Conservation (phyloP, 2,888 invertebrate species). For the Troglohyphantes excavatus region DNA sequence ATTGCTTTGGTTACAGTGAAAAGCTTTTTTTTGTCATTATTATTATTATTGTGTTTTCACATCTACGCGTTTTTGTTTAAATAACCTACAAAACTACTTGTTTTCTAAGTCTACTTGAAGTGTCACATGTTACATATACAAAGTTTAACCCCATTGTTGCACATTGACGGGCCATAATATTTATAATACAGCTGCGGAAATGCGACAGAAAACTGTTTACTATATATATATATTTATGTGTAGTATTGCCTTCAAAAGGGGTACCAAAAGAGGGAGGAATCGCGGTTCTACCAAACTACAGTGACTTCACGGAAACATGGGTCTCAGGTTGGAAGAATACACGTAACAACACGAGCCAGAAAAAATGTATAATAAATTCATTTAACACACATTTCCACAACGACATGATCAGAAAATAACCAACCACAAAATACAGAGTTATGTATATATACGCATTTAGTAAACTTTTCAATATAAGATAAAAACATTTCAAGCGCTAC, state of each 20-base stretch:
- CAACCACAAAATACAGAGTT: conserved; percentile 78
- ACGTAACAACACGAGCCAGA: conserved; percentile 60
- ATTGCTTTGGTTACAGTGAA: conserved; percentile 71
- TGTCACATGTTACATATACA: conserved; percentile 77
- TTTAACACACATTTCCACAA: conserved; percentile 52
- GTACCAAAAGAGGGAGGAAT: too few relatives aligned
- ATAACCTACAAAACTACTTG: conserved; percentile 49
- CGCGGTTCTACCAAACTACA: conserved; percentile 9
- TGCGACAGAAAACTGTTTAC: conserved; percentile 56
- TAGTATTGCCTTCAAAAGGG: conserved; percentile 70
- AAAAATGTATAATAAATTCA: conserved; percentile 63
- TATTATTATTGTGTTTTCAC: conserved; percentile 32
- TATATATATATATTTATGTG: conserved; percentile 32
- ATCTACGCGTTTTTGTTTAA: conserved; percentile 41
- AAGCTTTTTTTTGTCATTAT: conserved; percentile 47
- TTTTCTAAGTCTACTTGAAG: conserved; percentile 70
- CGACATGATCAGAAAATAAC: conserved; percentile 77
- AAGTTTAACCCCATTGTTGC: conserved; percentile 51
- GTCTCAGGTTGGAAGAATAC: conserved; percentile 44
- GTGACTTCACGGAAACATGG: conserved; percentile 24
- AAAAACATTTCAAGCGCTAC: conserved; percentile 77
- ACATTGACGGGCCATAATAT: conserved; percentile 50
- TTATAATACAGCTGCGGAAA: conserved; percentile 67
- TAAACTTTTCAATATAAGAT: conserved; percentile 78
- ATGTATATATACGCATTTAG: conserved; percentile 78